phyloP scores from a whole-genome alignment of 2,888 invertebrate species.

The Eurytoma californica region DNA sequence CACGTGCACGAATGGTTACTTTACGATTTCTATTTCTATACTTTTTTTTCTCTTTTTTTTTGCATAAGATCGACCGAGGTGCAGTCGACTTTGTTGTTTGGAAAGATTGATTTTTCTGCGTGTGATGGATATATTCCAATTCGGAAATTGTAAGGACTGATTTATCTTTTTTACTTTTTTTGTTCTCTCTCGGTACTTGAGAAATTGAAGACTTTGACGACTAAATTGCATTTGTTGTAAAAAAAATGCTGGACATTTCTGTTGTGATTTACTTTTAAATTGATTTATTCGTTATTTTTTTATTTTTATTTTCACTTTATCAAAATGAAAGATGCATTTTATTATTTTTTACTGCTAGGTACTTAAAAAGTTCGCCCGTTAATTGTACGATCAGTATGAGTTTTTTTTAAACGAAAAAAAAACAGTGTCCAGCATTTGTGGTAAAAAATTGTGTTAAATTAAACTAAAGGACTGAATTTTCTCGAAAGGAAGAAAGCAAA shows the following conservation, averaged over 20 bases:
- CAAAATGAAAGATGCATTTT: background rate
- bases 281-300: no score
- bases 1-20: constrained; percentile 38
- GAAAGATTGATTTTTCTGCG: constrained; percentile 53
- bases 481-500: constrained; percentile 8
- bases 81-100: constrained; percentile 43
- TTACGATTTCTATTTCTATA: constrained; percentile 33
- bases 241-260: constrained; percentile 11
- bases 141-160: constrained; percentile 37
- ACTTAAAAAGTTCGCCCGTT: background rate
- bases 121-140: constrained; percentile 18
- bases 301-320: background rate
- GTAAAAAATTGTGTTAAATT: constrained; percentile 27
- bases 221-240: constrained; percentile 16
- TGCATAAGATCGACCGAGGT: constrained; percentile 26
- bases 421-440: constrained; percentile 15
- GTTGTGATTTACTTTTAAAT: background rate
- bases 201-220: constrained; percentile 43
- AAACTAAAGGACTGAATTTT: constrained; percentile 46
- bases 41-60: constrained; percentile 6
- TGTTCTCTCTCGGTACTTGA: constrained; percentile 26
- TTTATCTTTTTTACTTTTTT: constrained; percentile 20
- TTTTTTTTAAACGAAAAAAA: background rate
- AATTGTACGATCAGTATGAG: background rate
- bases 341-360: background rate